These are phyloP conservation scores for Microtus agrestis DNA, from an alignment of 2,797 vertebrate genomes.

Conservation along the genomic window DNA sequence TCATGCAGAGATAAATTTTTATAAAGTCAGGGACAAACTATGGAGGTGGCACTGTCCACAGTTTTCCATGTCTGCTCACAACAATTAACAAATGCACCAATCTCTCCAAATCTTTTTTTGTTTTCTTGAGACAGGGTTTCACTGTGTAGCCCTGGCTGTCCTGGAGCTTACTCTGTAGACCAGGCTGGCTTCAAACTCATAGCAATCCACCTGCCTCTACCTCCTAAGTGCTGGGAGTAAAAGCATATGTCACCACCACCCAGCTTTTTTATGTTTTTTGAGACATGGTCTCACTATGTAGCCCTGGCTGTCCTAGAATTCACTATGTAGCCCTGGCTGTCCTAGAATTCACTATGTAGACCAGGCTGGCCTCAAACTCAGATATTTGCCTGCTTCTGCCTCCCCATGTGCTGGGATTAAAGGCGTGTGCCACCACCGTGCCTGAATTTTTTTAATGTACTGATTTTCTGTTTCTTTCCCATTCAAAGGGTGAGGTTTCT, in stretches of 20 bases:
- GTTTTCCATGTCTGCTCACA: neutral
- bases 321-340: neutral
- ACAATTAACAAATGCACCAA: neutral
- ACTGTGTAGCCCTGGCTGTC: too few species aligned
- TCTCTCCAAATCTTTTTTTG: neutral
- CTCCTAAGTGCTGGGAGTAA: too few species aligned
- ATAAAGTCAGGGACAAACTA: neutral
- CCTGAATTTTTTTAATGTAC: neutral
- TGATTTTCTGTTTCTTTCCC: neutral
- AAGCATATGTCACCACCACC: too few species aligned
- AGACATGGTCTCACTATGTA: neutral
- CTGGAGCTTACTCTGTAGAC: too few species aligned
- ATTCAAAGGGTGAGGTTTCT: neutral
- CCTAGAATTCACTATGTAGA: neutral
- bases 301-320: neutral
- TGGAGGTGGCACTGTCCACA: too few species aligned
- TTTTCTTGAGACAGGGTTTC: too few species aligned
- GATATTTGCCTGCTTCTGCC: neutral
- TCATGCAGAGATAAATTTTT: neutral
- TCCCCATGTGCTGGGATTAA: neutral
- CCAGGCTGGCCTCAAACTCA: neutral
- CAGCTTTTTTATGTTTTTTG: neutral
- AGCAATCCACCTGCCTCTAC: too few species aligned
- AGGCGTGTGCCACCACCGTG: neutral
- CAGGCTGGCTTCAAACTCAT: too few species aligned